Percentiles rank a stretch among this genome's conserved stretches.
Conservation (phyloP, 2,888 invertebrate genomes). For the Nezara viridula region DNA sequence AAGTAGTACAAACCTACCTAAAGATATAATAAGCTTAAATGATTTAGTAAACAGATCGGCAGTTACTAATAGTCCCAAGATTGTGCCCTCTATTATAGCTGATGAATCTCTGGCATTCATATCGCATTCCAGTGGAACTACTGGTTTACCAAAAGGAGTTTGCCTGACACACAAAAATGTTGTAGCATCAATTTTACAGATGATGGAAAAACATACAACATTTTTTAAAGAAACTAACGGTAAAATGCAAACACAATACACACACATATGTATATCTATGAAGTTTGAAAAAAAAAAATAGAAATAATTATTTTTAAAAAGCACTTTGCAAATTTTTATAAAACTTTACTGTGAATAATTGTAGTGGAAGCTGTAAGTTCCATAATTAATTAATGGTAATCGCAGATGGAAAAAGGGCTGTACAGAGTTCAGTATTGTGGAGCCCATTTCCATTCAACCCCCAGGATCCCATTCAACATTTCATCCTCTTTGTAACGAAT, state of each 20-base stretch:
- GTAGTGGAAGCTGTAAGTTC: too few species aligned
- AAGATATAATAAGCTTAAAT: not conserved
- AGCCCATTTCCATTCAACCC: too few species aligned
- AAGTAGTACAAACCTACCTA: not conserved
- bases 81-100: not conserved
- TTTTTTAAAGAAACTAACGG: constrained; percentile 51
- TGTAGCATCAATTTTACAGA: constrained; percentile 55
- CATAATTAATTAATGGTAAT: too few species aligned
- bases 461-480: too few species aligned
- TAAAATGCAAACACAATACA: not conserved
- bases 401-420: too few species aligned
- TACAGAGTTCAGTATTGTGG: too few species aligned
- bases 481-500: too few species aligned
- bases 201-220: not conserved
- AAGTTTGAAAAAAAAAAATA: too few species aligned
- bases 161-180: constrained; percentile 61
- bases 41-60: not conserved
- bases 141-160: constrained; percentile 63
- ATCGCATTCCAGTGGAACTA: constrained; percentile 62
- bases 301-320: too few species aligned
- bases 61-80: not conserved
- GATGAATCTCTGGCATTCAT: constrained; percentile 56
- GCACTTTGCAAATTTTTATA: too few species aligned
- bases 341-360: too few species aligned
- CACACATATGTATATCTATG: too few species aligned